Conservation (phyloP, 2,797 vertebrate genomes). For the Threskiornis aethiopicus region DNA sequence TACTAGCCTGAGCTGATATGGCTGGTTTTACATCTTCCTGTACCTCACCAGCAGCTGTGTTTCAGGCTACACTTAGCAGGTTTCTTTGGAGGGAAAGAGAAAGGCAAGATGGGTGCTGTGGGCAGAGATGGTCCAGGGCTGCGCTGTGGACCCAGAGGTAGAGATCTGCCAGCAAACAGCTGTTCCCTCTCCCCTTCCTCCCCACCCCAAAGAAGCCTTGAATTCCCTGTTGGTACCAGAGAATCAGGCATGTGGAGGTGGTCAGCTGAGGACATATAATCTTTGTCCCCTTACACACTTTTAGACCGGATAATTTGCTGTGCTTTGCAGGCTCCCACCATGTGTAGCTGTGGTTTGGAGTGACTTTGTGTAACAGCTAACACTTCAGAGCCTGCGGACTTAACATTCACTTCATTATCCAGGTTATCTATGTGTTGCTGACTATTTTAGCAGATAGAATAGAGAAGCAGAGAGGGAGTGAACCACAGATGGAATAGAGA, state of each 20-base stretch:
- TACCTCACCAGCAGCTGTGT: neutral
- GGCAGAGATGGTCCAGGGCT: neutral
- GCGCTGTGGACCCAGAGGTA: rapidly evolving
- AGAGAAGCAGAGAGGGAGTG: neutral
- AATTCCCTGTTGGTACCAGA: neutral
- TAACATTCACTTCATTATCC: neutral
- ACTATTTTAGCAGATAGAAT: neutral
- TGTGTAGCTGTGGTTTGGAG: neutral
- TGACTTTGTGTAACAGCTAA: neutral
- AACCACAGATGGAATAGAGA: neutral
- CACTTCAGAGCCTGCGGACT: neutral
- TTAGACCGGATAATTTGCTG: neutral
- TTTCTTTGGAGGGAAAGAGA: neutral
- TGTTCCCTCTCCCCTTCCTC: neutral
- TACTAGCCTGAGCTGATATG: neutral
- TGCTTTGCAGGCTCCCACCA: neutral
- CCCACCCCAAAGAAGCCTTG: neutral
- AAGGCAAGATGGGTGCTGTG: neutral
- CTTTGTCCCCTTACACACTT: neutral
- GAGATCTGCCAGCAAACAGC: rapidly evolving
- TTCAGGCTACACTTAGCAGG: neutral
- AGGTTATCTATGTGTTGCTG: neutral
- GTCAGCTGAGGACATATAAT: neutral
- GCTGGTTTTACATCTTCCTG: neutral
- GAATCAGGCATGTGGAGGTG: neutral